A percentile compares a stretch with the other conserved stretches of the same genome.
These are phyloP conservation scores for Aphelocoma coerulescens DNA, from an alignment of 2,113 vertebrate species.

Conservation along the genomic window DNA sequence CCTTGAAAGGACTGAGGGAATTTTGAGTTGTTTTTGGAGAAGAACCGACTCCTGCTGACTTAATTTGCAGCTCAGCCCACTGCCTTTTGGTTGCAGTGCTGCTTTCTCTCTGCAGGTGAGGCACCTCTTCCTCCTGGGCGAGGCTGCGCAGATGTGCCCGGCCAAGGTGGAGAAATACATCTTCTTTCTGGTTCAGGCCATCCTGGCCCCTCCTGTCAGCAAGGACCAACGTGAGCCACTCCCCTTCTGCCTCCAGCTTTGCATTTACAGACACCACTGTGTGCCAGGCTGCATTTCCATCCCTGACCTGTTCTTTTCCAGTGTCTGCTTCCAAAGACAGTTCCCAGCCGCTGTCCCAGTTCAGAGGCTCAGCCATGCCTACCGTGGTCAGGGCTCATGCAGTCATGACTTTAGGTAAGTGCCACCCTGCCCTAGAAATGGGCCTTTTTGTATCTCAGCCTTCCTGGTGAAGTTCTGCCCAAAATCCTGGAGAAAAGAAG, in stretches of 20 bases:
- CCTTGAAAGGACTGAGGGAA: background rate
- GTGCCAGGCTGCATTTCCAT: background rate
- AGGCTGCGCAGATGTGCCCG: conserved; percentile 86
- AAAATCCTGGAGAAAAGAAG: background rate
- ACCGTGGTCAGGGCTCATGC: conserved; percentile 85
- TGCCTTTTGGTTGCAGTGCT: background rate
- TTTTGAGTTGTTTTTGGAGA: background rate
- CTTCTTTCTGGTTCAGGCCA: conserved; percentile 88
- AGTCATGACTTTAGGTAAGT: conserved; percentile 86
- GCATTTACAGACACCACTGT: accelerated
- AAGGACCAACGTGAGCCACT: conserved; percentile 67
- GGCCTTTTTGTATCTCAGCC: accelerated
- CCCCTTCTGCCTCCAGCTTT: background rate
- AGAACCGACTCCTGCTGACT: background rate
- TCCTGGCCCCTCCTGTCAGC: conserved; percentile 75
- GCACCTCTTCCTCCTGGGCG: conserved; percentile 88
- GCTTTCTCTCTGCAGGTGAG: conserved; percentile 76
- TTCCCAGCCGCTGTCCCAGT: conserved; percentile 77
- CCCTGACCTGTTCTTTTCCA: background rate
- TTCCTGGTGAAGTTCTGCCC: background rate
- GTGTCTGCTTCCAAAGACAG: background rate
- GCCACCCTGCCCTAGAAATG: background rate
- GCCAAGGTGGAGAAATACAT: conserved; percentile 77
- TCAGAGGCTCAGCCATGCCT: conserved; percentile 78
- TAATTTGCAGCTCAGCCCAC: background rate